Evolutionary conservation across 53 echinoderm and acorn worm species (phyloP), one percentile per base, ranked within the genome.

Genomic region (Echinometra lucunter): DNA sequence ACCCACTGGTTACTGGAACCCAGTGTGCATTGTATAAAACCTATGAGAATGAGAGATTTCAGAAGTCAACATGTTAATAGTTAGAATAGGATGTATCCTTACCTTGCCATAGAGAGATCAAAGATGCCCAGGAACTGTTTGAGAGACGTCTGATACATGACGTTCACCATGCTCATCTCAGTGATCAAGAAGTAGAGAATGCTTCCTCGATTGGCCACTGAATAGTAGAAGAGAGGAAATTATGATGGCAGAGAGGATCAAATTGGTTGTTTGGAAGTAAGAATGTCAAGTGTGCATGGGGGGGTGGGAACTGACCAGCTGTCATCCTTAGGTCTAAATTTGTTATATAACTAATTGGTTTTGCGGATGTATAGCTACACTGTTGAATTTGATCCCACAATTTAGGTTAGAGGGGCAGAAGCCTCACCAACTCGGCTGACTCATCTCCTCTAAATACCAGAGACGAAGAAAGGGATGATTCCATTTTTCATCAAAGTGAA

Each of bases 81-180:
- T 19, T 2, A 66, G 32, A 55, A 57, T 10, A 11, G 18, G 40
- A 37, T 35, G 30, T 4, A 9, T n/a, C 30, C 66, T 85, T 91
- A 97, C 99, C 94, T 97, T 94, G 99, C 97, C 99, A 98, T 98
- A 74, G 99, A 98, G 81, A 98, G 53, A 93, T 98, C 99, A 98
- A 98, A 98, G 81, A 98, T 93, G 12, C 99, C 99, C 47, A 98
- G 96, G 98, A 98, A 98, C 95, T 98, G 99, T 42, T 95, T 95
- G 92, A 98, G 98, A 2, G 99, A 98, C 56, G 99, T 98, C 90
- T 98, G 99, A 95, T 98, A 98, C 99, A 98, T 98, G 82, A 98
- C 95, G 91, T 99, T 99, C 63, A 99, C 99, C 99, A 99, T 99
- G 95, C 99, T 99, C 99, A 99, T 99, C 93, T 99, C 98, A 89